Conservation (phyloP, 2,888 invertebrate genomes). For the Tipula helvola region DNA sequence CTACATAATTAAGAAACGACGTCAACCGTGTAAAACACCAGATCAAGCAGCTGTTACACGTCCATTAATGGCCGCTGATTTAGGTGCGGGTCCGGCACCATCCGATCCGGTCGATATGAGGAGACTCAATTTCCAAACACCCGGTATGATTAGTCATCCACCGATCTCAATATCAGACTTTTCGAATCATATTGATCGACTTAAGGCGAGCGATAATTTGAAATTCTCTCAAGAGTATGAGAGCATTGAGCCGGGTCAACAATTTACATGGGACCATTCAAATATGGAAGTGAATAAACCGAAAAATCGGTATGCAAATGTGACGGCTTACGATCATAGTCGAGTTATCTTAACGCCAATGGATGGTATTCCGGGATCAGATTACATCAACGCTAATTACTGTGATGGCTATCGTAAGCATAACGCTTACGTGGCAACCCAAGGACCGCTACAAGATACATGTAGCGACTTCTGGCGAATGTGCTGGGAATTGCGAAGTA, state of each 20-base stretch:
- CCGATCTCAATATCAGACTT: slow-evolving; percentile 93
- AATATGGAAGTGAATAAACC: slow-evolving; percentile 96
- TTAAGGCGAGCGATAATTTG: slow-evolving; percentile 91
- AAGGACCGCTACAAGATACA: slow-evolving; percentile 95
- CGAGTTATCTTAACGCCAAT: slow-evolving; percentile 84
- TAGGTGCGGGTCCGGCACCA: slow-evolving; percentile 68
- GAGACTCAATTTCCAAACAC: slow-evolving; percentile 90
- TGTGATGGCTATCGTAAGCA: slow-evolving; percentile 98
- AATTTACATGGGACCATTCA: slow-evolving; percentile 99
- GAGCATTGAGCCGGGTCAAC: slow-evolving; percentile 98
- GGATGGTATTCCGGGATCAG: slow-evolving; percentile 81
- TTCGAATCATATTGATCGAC: slow-evolving; percentile 85
- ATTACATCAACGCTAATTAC: slow-evolving; percentile 98
- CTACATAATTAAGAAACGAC: slow-evolving; percentile 64
- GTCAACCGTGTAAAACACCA: slow-evolving; percentile 82
- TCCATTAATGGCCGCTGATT: slow-evolving; percentile 77
- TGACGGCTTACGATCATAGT: slow-evolving; percentile 97
- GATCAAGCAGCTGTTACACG: slow-evolving; percentile 84
- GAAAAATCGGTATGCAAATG: slow-evolving; percentile 98
- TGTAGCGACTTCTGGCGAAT: slow-evolving; percentile 98
- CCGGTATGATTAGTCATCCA: slow-evolving; percentile 94
- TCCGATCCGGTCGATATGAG: slow-evolving; percentile 95
- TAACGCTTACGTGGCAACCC: slow-evolving; percentile 97
- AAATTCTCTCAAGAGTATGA: slow-evolving; percentile 98
- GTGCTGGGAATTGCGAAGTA: slow-evolving; percentile 95